Conservation (phyloP, 2,888 invertebrate genomes). For the Caenorhabditis auriculariae region DNA sequence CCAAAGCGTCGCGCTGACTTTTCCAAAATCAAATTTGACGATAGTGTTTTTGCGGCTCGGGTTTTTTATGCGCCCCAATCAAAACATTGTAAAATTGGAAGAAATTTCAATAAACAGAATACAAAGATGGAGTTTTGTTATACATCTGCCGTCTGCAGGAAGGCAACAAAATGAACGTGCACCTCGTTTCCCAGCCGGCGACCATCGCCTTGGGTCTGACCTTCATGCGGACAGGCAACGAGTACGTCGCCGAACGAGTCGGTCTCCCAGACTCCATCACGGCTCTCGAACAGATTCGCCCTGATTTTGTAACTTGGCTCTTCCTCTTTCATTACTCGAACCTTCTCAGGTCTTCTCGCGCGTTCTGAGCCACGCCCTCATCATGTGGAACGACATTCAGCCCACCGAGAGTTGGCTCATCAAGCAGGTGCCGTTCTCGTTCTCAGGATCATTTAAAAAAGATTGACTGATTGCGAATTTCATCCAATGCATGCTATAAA, state of each 20-base stretch:
- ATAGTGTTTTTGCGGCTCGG: too few species aligned
- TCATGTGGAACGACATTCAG: slow-evolving; percentile 49
- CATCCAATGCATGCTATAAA: too few species aligned
- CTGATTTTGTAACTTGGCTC: slow-evolving; percentile 23
- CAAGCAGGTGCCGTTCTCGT: slow-evolving; percentile 34
- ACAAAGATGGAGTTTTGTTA: too few species aligned
- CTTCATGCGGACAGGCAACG: slow-evolving; percentile 82
- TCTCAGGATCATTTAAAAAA: too few species aligned
- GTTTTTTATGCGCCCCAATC: too few species aligned
- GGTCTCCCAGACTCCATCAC: slow-evolving; percentile 85
- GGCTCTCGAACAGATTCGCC: slow-evolving; percentile 79
- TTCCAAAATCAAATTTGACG: too few species aligned
- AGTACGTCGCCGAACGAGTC: slow-evolving; percentile 86
- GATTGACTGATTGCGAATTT: too few species aligned
- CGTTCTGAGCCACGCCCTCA: slow-evolving; percentile 39
- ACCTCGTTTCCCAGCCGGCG: slow-evolving; percentile 93
- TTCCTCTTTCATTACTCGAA: too few species aligned
- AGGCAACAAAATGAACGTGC: slow-evolving; percentile 80
- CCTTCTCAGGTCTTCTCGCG: slow-evolving; percentile 39
- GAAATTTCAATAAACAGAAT: too few species aligned
- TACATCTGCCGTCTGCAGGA: slow-evolving; percentile 7
- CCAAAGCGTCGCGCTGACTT: too few species aligned
- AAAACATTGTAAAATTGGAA: too few species aligned
- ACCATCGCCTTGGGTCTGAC: slow-evolving; percentile 90
- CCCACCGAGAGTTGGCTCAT: slow-evolving; percentile 39